Evolutionary conservation across 2,888 invertebrate genomes (phyloP), one percentile per base, ranked within the genome.

Genomic region (Leptinotarsa peninsularis): DNA sequence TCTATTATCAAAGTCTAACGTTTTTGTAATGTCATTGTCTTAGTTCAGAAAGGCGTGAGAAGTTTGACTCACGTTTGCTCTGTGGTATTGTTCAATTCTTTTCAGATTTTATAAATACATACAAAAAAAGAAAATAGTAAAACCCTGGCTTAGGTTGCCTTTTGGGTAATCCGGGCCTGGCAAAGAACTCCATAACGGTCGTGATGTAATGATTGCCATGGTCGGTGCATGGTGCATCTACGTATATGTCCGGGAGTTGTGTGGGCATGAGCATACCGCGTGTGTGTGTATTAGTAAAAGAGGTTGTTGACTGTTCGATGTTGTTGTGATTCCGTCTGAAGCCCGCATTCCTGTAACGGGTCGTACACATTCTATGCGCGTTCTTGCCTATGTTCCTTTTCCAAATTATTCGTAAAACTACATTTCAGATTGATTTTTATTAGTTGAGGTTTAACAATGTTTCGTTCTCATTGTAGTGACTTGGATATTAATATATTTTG

Each of bases 241-340:
- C 52, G 63, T 43, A 67, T 50, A 50, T 50, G 52, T 43, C 52
- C 15, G 69, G 58, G n/a, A 70, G 58, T 17, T 58, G 50, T 49
- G 43, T 58, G 58, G 21, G 49, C 21, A 21, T 58, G 70, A 58
- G 58, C 49, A 60, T 58, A 49, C 49, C 70, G 70, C 49, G 27
- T 70, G 70, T 43, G 58, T 58, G 18, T 54, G 69, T 69, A 23
- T 70, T 68, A 78, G 76, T 72, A 75, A 73, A 77, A 76, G 79
- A 86, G 85, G 86, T 86, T 86, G 85, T 86, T 86, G 86, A 86
- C 86, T 86, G 86, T 82, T 81, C 82, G 81, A 79, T 79, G 78
- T 78, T 85, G 85, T 86, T 86, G 86, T 86, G 86, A 86, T 86
- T 86, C 86, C 84, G 86, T 86, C 85, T 86, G 85, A 85, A 82